Percentiles rank a stretch among this genome's conserved stretches.
These are phyloP conservation scores for Carassius carassius DNA, from an alignment of 2,113 vertebrate species.

Conservation along the genomic window DNA sequence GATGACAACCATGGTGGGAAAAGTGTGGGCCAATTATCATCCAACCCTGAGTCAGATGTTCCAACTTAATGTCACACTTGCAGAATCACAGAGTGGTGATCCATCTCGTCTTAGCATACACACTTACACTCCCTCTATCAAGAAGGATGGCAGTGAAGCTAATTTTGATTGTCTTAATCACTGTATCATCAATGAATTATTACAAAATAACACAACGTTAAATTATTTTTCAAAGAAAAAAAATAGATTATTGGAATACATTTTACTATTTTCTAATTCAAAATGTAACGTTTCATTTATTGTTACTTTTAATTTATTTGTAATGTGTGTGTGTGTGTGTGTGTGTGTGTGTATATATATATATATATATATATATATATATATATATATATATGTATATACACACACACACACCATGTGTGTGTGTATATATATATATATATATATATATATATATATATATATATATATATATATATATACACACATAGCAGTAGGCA, in stretches of 20 bases:
- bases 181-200: neutral
- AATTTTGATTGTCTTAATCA: neutral
- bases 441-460: too few relatives aligned
- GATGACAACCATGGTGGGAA: constrained; percentile 4
- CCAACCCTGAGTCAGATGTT: constrained; percentile 39
- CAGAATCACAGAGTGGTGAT: constrained; percentile 3
- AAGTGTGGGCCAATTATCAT: constrained; percentile 39
- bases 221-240: neutral
- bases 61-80: constrained; percentile 25
- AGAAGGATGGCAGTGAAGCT: neutral
- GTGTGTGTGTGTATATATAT: too few relatives aligned
- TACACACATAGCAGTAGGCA: too few relatives aligned
- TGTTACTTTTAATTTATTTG: too few relatives aligned
- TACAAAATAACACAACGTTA: neutral
- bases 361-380: too few relatives aligned
- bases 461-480: too few relatives aligned
- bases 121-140: neutral
- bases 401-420: too few relatives aligned
- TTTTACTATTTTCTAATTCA: neutral
- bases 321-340: too few relatives aligned
- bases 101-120: constrained; percentile 20
- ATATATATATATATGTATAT: too few relatives aligned
- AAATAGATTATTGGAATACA: too few relatives aligned
- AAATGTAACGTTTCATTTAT: too few relatives aligned
- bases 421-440: too few relatives aligned